A percentile compares a stretch with the other conserved stretches of the same genome.
These are phyloP conservation scores for Blastomussa wellsi DNA, from an alignment of 92 coral and sea anemone species.

Conservation along the genomic window DNA sequence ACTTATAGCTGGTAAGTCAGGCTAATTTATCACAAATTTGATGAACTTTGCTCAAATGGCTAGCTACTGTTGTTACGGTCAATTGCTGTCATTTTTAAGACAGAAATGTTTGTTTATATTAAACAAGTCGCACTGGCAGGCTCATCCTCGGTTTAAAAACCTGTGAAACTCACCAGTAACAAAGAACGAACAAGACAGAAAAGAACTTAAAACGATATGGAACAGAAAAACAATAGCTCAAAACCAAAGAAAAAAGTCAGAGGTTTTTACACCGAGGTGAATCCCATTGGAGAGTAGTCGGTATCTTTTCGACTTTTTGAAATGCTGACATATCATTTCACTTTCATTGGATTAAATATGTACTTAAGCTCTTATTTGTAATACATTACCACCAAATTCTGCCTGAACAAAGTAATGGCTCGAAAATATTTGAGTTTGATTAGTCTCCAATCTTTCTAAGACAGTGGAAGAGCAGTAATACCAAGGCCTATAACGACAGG, in stretches of 20 bases:
- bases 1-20: conserved; percentile 25
- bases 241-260: no score
- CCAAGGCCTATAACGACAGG: background rate
- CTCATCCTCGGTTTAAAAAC: no score
- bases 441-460: no score
- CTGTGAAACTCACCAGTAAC: no score
- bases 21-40: background rate
- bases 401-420: no score
- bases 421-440: no score
- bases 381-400: no score
- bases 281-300: background rate
- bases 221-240: no score
- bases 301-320: background rate
- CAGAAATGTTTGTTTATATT: background rate
- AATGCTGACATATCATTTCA: background rate
- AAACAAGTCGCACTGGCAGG: no score
- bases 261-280: no score
- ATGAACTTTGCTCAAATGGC: background rate
- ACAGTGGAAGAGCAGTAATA: conserved; percentile 3
- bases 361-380: background rate
- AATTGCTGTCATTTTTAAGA: background rate
- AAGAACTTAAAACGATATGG: no score
- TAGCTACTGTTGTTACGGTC: background rate
- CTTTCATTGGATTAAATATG: background rate
- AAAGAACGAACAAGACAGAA: no score